These are phyloP conservation scores for Saiga tatarica DNA, from an alignment of 2,113 vertebrate genomes.

Conservation along the genomic window DNA sequence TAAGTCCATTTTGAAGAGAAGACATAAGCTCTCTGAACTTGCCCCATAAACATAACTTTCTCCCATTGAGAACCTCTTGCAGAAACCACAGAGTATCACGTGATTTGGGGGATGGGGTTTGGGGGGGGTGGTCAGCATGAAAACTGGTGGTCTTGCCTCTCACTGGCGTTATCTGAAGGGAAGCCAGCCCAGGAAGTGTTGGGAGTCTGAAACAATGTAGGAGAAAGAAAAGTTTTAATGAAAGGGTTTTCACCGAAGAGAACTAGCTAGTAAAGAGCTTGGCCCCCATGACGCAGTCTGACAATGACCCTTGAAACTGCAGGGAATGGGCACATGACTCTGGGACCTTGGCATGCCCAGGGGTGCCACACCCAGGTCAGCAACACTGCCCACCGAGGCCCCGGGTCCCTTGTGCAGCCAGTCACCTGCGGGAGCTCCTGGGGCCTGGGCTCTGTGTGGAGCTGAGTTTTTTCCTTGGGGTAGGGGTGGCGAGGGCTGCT, in stretches of 20 bases:
- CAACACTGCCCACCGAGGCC: not conserved
- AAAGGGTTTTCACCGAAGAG: not conserved
- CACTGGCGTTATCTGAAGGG: not conserved
- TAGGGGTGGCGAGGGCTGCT: no score
- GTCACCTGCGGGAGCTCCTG: not conserved
- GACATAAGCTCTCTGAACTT: not conserved
- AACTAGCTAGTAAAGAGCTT: not conserved
- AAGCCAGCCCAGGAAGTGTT: not conserved
- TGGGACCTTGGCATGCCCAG: fast-evolving
- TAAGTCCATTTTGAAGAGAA: not conserved
- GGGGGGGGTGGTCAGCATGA: not conserved
- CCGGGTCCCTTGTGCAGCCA: fast-evolving
- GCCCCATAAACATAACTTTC: not conserved
- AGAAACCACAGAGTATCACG: not conserved
- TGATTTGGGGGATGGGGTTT: no score
- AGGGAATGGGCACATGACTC: not conserved
- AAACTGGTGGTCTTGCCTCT: not conserved
- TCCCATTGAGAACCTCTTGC: not conserved
- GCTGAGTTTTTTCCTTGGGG: not conserved
- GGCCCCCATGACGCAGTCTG: not conserved
- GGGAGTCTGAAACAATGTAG: not conserved
- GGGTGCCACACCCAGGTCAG: not conserved
- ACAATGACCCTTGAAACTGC: not conserved
- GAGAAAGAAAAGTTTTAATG: not conserved
- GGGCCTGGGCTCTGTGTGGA: fast-evolving